These are phyloP conservation scores for Platysteira castanea DNA, from an alignment of 2,113 vertebrate genomes.

Conservation along the genomic window DNA sequence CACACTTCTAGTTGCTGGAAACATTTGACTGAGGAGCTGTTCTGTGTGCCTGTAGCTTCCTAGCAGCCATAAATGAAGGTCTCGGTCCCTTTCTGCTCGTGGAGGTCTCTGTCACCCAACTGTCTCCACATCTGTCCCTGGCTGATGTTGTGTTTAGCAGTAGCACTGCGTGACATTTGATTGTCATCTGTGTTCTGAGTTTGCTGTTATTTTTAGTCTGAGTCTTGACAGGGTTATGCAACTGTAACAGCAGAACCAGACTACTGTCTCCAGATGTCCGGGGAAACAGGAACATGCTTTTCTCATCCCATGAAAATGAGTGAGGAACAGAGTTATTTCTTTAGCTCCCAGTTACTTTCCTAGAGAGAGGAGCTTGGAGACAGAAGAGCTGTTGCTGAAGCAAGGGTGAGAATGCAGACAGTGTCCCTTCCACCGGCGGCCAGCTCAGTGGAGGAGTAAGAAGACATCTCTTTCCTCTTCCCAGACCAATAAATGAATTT, in stretches of 20 bases:
- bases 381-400: neutral
- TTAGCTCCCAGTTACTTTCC: neutral
- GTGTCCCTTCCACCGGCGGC: neutral
- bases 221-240: slow-evolving; percentile 28
- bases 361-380: neutral
- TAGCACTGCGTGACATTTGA: slow-evolving; percentile 4
- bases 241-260: neutral
- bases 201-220: slow-evolving; percentile 56
- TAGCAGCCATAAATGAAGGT: neutral
- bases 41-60: neutral
- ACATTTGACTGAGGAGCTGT: neutral
- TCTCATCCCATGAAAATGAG: slow-evolving; percentile 14
- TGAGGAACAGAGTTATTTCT: neutral
- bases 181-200: slow-evolving; percentile 36
- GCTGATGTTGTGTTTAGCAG: neutral
- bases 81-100: neutral
- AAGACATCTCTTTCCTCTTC: neutral
- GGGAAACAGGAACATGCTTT: neutral
- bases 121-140: neutral
- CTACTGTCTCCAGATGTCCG: neutral
- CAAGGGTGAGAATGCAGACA: neutral
- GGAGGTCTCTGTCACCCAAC: neutral
- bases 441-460: neutral
- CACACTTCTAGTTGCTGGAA: neutral
- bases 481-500: neutral